Evolutionary conservation across 2,888 invertebrate genomes (phyloP).

Genomic region (Apoderus coryli): DNA sequence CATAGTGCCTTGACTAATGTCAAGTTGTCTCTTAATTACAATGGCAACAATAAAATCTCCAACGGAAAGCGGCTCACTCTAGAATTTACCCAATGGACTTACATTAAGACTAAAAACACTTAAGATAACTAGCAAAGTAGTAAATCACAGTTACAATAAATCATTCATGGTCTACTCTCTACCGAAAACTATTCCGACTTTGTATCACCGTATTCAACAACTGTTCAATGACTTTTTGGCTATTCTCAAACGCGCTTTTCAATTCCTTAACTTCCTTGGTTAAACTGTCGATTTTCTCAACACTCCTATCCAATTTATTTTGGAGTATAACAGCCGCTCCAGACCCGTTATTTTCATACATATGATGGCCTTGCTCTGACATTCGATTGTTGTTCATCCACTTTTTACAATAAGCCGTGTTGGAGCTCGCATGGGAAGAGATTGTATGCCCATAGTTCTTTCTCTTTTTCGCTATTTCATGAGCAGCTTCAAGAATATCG

Average conservation of each 20-base stretch:
- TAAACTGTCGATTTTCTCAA: conserved; percentile 49
- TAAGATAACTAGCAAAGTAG: too few species aligned
- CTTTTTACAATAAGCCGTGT: conserved; percentile 46
- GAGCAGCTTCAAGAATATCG: conserved; percentile 65
- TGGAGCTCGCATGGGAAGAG: conserved; percentile 48
- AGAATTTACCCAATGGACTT: too few species aligned
- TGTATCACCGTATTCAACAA: conserved; percentile 24
- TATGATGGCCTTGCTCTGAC: conserved; percentile 28
- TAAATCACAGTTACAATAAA: too few species aligned
- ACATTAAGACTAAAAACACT: too few species aligned
- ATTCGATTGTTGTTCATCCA: conserved; percentile 52
- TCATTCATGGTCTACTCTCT: too few species aligned
- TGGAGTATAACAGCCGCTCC: conserved; percentile 40
- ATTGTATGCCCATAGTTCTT: conserved; percentile 56
- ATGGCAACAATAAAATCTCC: too few species aligned
- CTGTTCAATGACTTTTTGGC: conserved; percentile 27
- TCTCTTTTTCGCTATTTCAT: conserved; percentile 64
- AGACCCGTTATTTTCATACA: conserved; percentile 29
- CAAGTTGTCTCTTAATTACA: too few species aligned
- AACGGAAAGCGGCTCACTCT: too few species aligned
- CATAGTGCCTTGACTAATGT: too few species aligned
- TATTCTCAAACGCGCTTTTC: conserved; percentile 17
- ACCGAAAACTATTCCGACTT: too few species aligned
- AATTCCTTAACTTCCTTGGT: conserved; percentile 51
- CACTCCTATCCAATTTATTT: conserved; percentile 50